Evolutionary conservation across 1,140 invertebrate species (phyloP).

Genomic region (Drosophila ironensis): DNA sequence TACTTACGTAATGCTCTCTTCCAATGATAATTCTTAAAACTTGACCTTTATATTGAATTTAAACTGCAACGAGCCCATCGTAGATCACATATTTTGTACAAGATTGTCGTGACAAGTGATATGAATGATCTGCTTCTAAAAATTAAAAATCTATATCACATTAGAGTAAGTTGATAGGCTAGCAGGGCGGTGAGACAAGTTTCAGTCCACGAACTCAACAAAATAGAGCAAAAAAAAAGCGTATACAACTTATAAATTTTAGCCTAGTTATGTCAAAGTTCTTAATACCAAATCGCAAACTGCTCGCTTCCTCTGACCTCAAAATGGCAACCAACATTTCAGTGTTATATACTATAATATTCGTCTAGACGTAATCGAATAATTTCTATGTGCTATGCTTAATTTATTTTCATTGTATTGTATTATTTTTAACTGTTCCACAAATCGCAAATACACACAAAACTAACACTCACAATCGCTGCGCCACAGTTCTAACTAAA

Average conservation of each 20-base stretch:
- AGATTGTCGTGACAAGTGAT: constrained; percentile 33
- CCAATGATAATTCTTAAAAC: constrained; percentile 24
- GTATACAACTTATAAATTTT: background rate
- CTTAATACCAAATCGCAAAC: background rate
- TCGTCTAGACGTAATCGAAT: constrained; percentile 50
- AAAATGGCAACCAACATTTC: constrained; percentile 2
- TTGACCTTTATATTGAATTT: constrained; percentile 21
- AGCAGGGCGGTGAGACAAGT: constrained; percentile 3
- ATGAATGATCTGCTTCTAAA: constrained; percentile 13
- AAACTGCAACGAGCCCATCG: background rate
- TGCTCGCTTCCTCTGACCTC: constrained; percentile 23
- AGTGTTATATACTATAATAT: constrained; percentile 37
- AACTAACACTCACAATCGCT: constrained; percentile 1
- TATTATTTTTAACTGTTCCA: constrained; percentile 31
- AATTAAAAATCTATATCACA: too few species aligned
- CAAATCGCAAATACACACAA: constrained; percentile 3
- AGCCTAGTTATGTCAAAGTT: background rate
- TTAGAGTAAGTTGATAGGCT: constrained; percentile 20
- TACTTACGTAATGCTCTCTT: constrained; percentile 41
- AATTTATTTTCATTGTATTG: constrained; percentile 50
- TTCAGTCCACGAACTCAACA: constrained; percentile 19
- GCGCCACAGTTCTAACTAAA: constrained; percentile 35
- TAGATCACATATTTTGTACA: constrained; percentile 15
- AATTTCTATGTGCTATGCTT: constrained; percentile 50
- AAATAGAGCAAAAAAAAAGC: too few species aligned